Evolutionary conservation across 2,797 vertebrate species (phyloP).

Genomic region (Tiaroga cobitis): DNA sequence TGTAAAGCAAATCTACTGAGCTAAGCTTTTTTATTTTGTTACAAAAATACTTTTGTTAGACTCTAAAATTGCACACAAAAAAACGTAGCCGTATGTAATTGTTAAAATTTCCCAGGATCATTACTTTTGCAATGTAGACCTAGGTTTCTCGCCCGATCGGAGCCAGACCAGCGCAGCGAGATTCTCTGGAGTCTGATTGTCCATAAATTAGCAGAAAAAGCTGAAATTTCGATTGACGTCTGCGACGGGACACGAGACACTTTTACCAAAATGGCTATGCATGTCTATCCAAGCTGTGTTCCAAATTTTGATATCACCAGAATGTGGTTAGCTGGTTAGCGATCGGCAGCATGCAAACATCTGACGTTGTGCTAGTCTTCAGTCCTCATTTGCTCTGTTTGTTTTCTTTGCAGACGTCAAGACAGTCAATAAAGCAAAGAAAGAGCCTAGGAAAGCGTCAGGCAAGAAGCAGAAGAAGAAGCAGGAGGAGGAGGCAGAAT

Average conservation of each 20-base stretch:
- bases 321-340: too few relatives aligned
- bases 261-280: too few relatives aligned
- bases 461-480: slow-evolving; percentile 58
- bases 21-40: too few relatives aligned
- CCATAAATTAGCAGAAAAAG: too few relatives aligned
- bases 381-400: neutral
- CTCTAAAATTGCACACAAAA: neutral
- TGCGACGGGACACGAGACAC: too few relatives aligned
- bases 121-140: too few relatives aligned
- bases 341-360: neutral
- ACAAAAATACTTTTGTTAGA: neutral
- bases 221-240: too few relatives aligned
- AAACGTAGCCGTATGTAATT: neutral
- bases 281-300: neutral
- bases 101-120: too few relatives aligned
- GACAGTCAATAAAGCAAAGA: slow-evolving; percentile 60
- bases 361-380: neutral
- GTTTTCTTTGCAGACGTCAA: slow-evolving; percentile 57
- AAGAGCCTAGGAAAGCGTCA: slow-evolving; percentile 54
- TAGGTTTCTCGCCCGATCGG: too few relatives aligned
- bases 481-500: slow-evolving; percentile 12
- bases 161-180: too few relatives aligned
- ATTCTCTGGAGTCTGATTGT: too few relatives aligned
- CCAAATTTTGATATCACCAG: neutral
- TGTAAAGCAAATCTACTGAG: neutral